Percentiles rank a stretch among this genome's conserved stretches.
phyloP scores from a whole-genome alignment of 2,113 vertebrate species.

The Mohoua ochrocephala region DNA sequence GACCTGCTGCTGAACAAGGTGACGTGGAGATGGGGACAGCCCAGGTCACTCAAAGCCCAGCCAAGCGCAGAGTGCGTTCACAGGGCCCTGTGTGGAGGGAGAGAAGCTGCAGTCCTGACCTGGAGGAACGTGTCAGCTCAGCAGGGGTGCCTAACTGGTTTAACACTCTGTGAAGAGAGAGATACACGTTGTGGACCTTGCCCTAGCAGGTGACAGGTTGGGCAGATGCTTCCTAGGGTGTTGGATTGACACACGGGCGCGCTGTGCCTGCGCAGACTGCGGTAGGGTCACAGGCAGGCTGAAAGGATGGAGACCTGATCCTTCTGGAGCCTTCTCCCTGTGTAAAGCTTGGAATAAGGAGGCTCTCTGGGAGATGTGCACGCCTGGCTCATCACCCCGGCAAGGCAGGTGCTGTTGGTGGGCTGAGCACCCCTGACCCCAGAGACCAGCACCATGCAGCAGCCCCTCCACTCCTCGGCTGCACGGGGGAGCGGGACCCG shows the following conservation, averaged over 20 bases:
- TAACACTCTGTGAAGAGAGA: neutral
- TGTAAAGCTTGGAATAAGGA: neutral
- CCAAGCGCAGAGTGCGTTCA: neutral
- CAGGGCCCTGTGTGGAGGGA: neutral
- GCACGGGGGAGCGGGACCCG: fast-evolving
- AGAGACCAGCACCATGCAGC: neutral
- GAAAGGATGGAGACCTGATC: neutral
- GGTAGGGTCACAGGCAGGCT: neutral
- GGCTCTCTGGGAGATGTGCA: neutral
- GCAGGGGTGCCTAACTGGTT: neutral
- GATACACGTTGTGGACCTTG: fast-evolving
- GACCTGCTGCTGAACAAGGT: neutral
- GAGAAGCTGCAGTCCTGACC: neutral
- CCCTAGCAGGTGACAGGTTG: neutral
- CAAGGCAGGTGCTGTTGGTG: neutral
- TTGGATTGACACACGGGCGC: neutral
- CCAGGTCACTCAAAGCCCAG: neutral
- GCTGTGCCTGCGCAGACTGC: fast-evolving
- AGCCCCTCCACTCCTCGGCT: fast-evolving
- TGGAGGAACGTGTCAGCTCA: neutral
- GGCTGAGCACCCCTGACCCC: neutral
- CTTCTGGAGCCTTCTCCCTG: neutral
- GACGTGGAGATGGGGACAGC: neutral
- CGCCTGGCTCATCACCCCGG: neutral
- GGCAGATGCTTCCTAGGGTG: neutral